These are phyloP conservation scores for Zaprionus inermis DNA, from an alignment of 1,140 invertebrate genomes.

Conservation along the genomic window DNA sequence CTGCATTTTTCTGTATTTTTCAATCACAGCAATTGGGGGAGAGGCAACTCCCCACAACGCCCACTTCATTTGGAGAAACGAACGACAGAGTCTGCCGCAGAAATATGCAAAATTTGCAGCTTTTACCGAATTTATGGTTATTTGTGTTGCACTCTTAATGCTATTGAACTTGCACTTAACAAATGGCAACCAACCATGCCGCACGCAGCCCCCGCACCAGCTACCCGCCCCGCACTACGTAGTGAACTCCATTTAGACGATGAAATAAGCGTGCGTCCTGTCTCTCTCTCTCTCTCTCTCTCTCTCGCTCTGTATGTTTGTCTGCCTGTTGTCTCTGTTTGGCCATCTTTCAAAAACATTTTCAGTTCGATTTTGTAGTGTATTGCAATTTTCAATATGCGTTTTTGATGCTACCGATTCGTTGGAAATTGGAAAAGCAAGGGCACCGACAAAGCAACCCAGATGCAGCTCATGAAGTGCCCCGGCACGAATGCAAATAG, in stretches of 20 bases:
- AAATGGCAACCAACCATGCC: slow-evolving; percentile 63
- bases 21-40: slow-evolving; percentile 32
- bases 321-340: slow-evolving; percentile 42
- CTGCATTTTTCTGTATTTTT: slow-evolving; percentile 25
- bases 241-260: slow-evolving; percentile 71
- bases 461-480: slow-evolving; percentile 18
- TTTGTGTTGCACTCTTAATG: slow-evolving; percentile 82
- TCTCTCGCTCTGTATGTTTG: not conserved
- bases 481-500: slow-evolving; percentile 17
- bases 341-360: slow-evolving; percentile 77
- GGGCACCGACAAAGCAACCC: slow-evolving; percentile 21
- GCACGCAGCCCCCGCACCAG: not conserved
- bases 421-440: slow-evolving; percentile 55
- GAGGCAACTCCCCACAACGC: slow-evolving; percentile 7
- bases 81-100: slow-evolving; percentile 32
- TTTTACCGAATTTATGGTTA: slow-evolving; percentile 79
- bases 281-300: not conserved
- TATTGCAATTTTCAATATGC: slow-evolving; percentile 76
- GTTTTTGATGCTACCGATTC: slow-evolving; percentile 58
- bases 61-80: slow-evolving; percentile 49
- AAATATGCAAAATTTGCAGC: slow-evolving; percentile 81
- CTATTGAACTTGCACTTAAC: slow-evolving; percentile 82
- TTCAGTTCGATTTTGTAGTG: slow-evolving; percentile 76
- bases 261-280: slow-evolving; percentile 64
- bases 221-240: not conserved